Base-by-base conservation (phyloP, 2,797 vertebrate species). In the Hippoglossus hippoglossus region DNA sequence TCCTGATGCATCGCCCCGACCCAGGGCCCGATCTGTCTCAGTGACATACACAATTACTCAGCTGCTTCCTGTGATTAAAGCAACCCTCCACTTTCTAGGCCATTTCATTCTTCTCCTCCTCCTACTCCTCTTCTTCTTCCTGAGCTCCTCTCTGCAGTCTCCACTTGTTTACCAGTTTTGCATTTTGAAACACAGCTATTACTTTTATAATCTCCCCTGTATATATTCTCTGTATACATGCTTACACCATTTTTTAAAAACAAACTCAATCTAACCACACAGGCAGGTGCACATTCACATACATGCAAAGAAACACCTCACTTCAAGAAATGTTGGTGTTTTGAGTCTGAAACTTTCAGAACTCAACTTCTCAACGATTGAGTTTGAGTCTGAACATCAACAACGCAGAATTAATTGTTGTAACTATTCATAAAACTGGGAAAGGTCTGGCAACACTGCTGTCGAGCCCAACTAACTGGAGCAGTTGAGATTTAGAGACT, bases 11-110 rank as follows among this genome's bases (percentile, higher is more conserved):
- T 86, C 57, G 47, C 79, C 15, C 22, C 72, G 39, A 71, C 79
- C 28, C 57, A 81, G 75, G 59, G 70, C 19, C 57, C 46, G 66
- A 81, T 83, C 75, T 56, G 69, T 72, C 67, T 77, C 81, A 58
- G 85, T 89, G 82, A 90, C 87, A 87, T 65, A 77, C 75, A 79
- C 85, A 84, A 90, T 92, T 91, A 91, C 65, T 65, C 79, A 86
- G 82, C 89, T 91, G 83, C 81, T 84, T 91, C 75, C 82, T 82
- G 71, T 87, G 87, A 92, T 92, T 90, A 91, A 91, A 90, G 86
- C 73, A 75, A 77, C 81, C 75, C 64, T 82, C 69, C 52, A 77
- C 72, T 86, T 90, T 87, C 79, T 74, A 81, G 72, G 77, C 76
- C 80, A 79, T 72, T 77, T 81, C 71, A 64, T 77, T 57, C 71